A percentile compares a stretch with the other conserved stretches of the same genome.
Evolutionary conservation across 2,797 vertebrate genomes (phyloP).

Genomic region (Enteromius mattozi): DNA sequence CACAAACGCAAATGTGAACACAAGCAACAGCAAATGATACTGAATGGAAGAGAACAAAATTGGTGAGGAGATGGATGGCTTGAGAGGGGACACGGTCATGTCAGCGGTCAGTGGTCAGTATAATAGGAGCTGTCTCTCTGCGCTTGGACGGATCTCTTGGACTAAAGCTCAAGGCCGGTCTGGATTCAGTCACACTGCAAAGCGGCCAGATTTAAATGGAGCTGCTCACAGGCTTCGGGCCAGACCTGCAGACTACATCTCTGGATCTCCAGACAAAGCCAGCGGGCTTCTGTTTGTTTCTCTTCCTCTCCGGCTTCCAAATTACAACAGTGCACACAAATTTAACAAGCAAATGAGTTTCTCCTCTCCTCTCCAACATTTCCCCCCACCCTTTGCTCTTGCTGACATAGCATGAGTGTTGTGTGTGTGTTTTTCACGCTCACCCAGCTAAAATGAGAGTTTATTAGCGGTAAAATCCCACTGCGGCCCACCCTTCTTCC

Average conservation of each 20-base stretch:
- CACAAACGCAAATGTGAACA: constrained; percentile 8
- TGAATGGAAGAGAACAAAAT: not conserved
- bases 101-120: constrained; percentile 46
- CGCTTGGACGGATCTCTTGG: constrained; percentile 27
- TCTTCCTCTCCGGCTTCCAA: constrained; percentile 14
- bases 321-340: constrained; percentile 35
- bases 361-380: constrained; percentile 16
- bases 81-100: constrained; percentile 4
- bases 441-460: constrained; percentile 14
- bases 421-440: constrained; percentile 64
- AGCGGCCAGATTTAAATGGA: constrained; percentile 41
- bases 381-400: constrained; percentile 5
- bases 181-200: constrained; percentile 53
- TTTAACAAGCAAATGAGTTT: constrained; percentile 43
- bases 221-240: constrained; percentile 32
- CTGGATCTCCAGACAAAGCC: constrained; percentile 38
- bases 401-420: constrained; percentile 35
- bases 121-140: constrained; percentile 26
- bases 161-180: constrained; percentile 40
- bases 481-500: constrained; percentile 53
- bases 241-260: constrained; percentile 37
- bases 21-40: not conserved
- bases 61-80: not conserved
- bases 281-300: constrained; percentile 29
- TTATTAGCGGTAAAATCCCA: constrained; percentile 36